phyloP scores from a whole-genome alignment of 2,888 invertebrate genomes.

The Ectobius pallidus region DNA sequence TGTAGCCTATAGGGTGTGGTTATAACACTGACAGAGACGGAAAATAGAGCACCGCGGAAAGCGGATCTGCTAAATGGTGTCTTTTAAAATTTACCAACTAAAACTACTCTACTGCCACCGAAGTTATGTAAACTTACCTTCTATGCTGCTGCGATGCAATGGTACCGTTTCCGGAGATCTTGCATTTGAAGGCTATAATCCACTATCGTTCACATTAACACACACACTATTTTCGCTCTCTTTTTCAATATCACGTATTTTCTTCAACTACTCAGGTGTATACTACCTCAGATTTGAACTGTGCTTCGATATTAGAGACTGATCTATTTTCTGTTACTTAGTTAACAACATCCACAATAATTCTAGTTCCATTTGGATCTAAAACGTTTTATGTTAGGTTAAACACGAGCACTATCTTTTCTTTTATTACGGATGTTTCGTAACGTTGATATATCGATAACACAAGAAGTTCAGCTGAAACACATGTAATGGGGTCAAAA shows the following conservation, averaged over 20 bases:
- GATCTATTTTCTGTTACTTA: too few relatives aligned
- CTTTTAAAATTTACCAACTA: too few relatives aligned
- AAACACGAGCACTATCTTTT: background rate
- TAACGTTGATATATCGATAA: too few relatives aligned
- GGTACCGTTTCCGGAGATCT: background rate
- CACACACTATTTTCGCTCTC: background rate
- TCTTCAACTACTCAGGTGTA: too few relatives aligned
- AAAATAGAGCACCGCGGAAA: slow-evolving; percentile 13
- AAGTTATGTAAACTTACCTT: slow-evolving; percentile 1
- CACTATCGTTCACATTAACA: background rate
- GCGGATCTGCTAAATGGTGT: background rate
- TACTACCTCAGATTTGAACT: too few relatives aligned
- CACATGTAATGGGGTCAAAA: background rate
- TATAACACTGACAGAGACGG: slow-evolving; percentile 22
- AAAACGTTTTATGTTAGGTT: too few relatives aligned
- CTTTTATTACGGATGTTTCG: background rate
- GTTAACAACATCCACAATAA: too few relatives aligned
- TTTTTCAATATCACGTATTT: too few relatives aligned
- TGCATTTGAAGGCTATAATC: background rate
- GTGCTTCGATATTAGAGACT: too few relatives aligned
- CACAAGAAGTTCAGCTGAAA: slow-evolving; percentile 3
- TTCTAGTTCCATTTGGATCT: too few relatives aligned
- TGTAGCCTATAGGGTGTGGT: slow-evolving; percentile 34
- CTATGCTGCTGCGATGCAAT: background rate
- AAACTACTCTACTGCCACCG: background rate